Conservation (phyloP, 2,888 invertebrate species). For the Brachypterus glaber region DNA sequence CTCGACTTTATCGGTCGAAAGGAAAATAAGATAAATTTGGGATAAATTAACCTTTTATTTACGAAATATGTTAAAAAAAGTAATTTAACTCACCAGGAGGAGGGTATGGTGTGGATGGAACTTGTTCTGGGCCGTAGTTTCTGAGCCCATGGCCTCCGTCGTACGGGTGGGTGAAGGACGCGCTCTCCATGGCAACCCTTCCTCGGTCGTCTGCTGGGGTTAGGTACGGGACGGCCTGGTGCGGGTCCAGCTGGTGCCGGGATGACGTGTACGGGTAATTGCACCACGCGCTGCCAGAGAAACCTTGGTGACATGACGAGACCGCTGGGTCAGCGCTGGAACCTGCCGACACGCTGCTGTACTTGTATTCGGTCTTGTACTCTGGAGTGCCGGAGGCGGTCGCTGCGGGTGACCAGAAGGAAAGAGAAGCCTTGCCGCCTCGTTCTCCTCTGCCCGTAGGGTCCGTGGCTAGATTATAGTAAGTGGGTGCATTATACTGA, state of each 20-base stretch:
- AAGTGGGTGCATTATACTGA: slow-evolving; percentile 62
- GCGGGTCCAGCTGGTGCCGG: slow-evolving; percentile 50
- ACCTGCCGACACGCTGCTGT: slow-evolving; percentile 41
- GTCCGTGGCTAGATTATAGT: slow-evolving; percentile 64
- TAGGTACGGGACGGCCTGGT: slow-evolving; percentile 56
- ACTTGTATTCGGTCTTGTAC: slow-evolving; percentile 44
- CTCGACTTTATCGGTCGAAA: too few relatives aligned
- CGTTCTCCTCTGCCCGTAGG: slow-evolving; percentile 50
- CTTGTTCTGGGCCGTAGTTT: slow-evolving; percentile 64
- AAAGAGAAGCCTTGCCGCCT: slow-evolving; percentile 45
- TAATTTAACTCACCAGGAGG: slow-evolving; percentile 66
- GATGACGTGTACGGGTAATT: slow-evolving; percentile 57
- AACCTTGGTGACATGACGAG: slow-evolving; percentile 58
- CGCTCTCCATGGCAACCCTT: slow-evolving; percentile 52
- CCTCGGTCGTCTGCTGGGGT: slow-evolving; percentile 61
- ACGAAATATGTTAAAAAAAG: too few relatives aligned
- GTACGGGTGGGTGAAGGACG: slow-evolving; percentile 60
- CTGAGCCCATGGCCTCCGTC: slow-evolving; percentile 58
- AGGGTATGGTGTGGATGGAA: slow-evolving; percentile 66
- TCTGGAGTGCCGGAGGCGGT: slow-evolving; percentile 51
- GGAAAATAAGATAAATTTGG: too few relatives aligned
- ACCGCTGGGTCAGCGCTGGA: slow-evolving; percentile 45
- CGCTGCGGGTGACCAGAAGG: slow-evolving; percentile 60
- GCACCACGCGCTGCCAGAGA: slow-evolving; percentile 62
- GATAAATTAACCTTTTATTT: too few relatives aligned